phyloP scores from a whole-genome alignment of 2,113 vertebrate genomes.

The Mobula hypostoma region DNA sequence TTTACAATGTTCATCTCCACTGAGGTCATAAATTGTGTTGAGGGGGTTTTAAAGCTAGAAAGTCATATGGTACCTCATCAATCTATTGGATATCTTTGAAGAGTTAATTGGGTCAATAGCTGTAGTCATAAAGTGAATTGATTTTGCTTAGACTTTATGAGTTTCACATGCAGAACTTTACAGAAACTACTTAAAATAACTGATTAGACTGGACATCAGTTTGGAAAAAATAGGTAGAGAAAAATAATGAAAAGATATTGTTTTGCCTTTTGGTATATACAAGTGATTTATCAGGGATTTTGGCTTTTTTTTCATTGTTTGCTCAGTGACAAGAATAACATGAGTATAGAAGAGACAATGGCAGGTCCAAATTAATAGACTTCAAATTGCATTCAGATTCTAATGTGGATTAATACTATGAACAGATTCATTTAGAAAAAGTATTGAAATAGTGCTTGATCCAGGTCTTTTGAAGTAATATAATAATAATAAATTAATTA shows the following conservation, averaged over 20 bases:
- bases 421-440: neutral
- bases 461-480: neutral
- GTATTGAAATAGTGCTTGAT: neutral
- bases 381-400: neutral
- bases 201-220: neutral
- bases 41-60: neutral
- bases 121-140: neutral
- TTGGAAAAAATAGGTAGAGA: neutral
- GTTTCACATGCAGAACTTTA: neutral
- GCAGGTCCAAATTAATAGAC: neutral
- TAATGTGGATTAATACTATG: neutral
- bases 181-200: neutral
- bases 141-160: neutral
- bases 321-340: neutral
- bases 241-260: neutral
- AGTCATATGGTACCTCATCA: neutral
- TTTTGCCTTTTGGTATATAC: neutral
- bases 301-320: neutral
- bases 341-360: neutral
- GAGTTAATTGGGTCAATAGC: constrained; percentile 15
- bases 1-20: constrained; percentile 6
- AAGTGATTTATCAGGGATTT: neutral
- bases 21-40: neutral
- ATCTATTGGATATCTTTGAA: neutral
- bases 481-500: neutral